phyloP scores from a whole-genome alignment of 2,888 invertebrate genomes.

The Nomada ferruginata region DNA sequence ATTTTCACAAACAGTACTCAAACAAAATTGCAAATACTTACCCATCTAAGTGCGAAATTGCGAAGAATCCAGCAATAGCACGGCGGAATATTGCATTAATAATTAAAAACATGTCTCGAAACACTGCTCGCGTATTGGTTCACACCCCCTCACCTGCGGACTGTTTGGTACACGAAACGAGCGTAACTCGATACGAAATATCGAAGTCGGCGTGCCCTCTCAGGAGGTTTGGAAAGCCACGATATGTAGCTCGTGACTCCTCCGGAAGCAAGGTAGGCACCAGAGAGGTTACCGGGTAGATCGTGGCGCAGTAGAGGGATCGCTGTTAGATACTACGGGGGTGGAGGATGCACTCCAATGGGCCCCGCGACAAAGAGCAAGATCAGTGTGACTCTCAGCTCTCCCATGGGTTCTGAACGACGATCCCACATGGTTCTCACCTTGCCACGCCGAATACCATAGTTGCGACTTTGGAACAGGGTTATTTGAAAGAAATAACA shows the following conservation, averaged over 20 bases:
- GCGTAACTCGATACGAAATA: conserved; percentile 79
- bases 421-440: conserved; percentile 75
- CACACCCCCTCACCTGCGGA: conserved; percentile 38
- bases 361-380: conserved; percentile 80
- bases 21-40: background rate
- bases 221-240: conserved; percentile 75
- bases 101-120: conserved; percentile 19
- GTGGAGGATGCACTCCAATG: conserved; percentile 77
- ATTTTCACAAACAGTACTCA: too few species aligned
- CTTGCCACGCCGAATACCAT: conserved; percentile 57
- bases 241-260: conserved; percentile 74
- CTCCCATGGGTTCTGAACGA: conserved; percentile 74
- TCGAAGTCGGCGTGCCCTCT: conserved; percentile 72
- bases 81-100: conserved; percentile 19
- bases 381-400: conserved; percentile 80
- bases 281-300: conserved; percentile 51
- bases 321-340: conserved; percentile 46
- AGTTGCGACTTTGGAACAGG: conserved; percentile 58
- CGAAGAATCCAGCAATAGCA: background rate
- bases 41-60: too few species aligned
- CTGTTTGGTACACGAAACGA: conserved; percentile 68
- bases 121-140: conserved; percentile 34
- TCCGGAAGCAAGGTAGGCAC: conserved; percentile 53
- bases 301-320: conserved; percentile 54
- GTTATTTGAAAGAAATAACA: conserved; percentile 50